A percentile compares a stretch with the other conserved stretches of the same genome.
phyloP scores from a whole-genome alignment of 1,140 invertebrate genomes.

The Trichonephila inaurata region DNA sequence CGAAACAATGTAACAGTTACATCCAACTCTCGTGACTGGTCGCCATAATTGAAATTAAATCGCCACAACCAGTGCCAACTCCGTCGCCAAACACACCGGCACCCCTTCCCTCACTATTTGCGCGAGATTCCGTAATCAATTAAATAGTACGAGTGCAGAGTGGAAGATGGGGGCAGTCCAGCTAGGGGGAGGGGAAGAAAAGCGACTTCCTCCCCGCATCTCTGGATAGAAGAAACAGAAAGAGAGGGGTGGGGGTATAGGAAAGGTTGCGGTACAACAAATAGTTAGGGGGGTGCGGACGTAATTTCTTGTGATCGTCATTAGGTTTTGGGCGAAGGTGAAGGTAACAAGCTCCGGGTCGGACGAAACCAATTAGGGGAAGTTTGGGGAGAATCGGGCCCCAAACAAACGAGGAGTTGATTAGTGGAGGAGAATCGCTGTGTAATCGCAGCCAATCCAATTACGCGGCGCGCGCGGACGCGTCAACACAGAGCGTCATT shows the following conservation, averaged over 20 bases:
- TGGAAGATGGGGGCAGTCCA: neutral
- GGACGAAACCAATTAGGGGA: slow-evolving; percentile 60
- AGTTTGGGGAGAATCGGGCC: slow-evolving; percentile 68
- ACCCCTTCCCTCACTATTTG: slow-evolving; percentile 9
- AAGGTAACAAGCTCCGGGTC: slow-evolving; percentile 68
- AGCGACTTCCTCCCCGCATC: neutral
- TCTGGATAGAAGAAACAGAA: neutral
- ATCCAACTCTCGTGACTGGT: neutral
- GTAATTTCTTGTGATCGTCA: slow-evolving; percentile 64
- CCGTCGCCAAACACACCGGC: neutral
- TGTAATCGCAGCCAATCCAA: slow-evolving; percentile 74
- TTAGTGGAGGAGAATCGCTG: slow-evolving; percentile 67
- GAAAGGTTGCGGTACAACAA: neutral
- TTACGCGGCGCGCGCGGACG: slow-evolving; percentile 23
- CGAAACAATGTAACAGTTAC: no score
- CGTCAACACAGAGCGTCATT: neutral
- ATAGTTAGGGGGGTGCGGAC: neutral
- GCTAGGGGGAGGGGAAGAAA: neutral
- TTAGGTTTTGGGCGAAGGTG: slow-evolving; percentile 50
- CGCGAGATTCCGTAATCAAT: slow-evolving; percentile 20
- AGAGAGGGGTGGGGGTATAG: neutral
- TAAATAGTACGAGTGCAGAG: neutral
- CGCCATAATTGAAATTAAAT: neutral
- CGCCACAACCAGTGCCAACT: neutral
- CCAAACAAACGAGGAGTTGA: slow-evolving; percentile 73